Conservation (phyloP, 2,797 vertebrate species). For the Neostethus bicornis region DNA sequence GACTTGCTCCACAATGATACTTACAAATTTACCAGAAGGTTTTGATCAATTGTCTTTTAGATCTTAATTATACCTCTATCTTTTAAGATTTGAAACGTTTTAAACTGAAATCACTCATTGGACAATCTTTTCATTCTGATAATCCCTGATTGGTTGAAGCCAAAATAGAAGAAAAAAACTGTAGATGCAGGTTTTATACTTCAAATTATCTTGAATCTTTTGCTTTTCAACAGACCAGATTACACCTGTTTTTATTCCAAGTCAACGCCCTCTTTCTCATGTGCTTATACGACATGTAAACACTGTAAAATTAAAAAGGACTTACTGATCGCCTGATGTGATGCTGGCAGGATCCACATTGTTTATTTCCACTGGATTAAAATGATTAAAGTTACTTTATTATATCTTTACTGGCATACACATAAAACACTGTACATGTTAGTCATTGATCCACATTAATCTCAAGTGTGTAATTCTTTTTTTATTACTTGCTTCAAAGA, state of each 20-base stretch:
- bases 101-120: no score
- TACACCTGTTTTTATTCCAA: neutral
- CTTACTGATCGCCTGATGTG: slow-evolving; percentile 46
- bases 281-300: neutral
- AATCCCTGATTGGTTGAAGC: no score
- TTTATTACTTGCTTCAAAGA: slow-evolving; percentile 55
- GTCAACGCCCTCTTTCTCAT: neutral
- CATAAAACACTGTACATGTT: slow-evolving; percentile 25
- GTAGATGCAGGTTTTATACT: neutral
- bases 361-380: slow-evolving; percentile 29
- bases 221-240: neutral
- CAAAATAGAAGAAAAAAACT: no score
- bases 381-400: slow-evolving; percentile 15
- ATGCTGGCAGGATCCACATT: no score
- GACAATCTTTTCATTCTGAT: no score
- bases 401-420: slow-evolving; percentile 19
- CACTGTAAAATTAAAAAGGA: slow-evolving; percentile 24
- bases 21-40: no score
- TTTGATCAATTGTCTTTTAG: no score
- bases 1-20: no score
- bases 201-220: slow-evolving; percentile 5
- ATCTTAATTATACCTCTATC: no score
- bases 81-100: no score
- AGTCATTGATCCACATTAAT: slow-evolving; percentile 24
- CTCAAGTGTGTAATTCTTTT: slow-evolving; percentile 47